Percentiles rank a stretch among this genome's conserved stretches.
Conservation (phyloP, 2,888 invertebrate species). For the Carabus problematicus region DNA sequence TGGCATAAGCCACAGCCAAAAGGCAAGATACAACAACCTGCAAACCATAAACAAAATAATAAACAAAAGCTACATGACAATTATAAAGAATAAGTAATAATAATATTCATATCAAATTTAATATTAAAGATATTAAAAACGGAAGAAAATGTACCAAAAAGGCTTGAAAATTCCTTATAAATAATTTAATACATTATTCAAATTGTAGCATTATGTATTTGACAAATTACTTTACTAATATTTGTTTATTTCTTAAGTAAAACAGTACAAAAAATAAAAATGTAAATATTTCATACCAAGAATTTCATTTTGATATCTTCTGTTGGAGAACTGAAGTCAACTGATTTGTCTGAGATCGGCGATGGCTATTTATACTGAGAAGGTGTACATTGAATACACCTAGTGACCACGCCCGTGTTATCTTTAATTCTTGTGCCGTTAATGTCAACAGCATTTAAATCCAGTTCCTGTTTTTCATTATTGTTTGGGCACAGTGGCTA, state of each 20-base stretch:
- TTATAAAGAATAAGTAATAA: neutral
- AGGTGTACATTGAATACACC: constrained; percentile 18
- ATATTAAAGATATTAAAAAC: neutral
- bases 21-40: constrained; percentile 67
- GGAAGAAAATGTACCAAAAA: neutral
- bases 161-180: too few relatives aligned
- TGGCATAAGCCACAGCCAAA: constrained; percentile 54
- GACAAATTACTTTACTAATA: neutral
- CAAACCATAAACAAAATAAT: constrained; percentile 45
- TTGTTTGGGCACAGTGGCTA: constrained; percentile 15
- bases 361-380: constrained; percentile 32
- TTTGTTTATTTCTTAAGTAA: neutral
- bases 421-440: constrained; percentile 19
- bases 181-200: neutral
- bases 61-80: constrained; percentile 6
- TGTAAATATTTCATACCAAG: constrained; percentile 50
- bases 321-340: constrained; percentile 46
- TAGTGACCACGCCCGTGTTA: constrained; percentile 29
- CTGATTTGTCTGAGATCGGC: constrained; percentile 34
- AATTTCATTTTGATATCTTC: constrained; percentile 52
- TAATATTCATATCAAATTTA: neutral
- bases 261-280: neutral
- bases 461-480: constrained; percentile 35
- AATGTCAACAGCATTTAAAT: constrained; percentile 30
- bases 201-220: neutral